These are phyloP conservation scores for Takifugu rubripes DNA, from an alignment of 2,797 vertebrate species.

Conservation along the genomic window DNA sequence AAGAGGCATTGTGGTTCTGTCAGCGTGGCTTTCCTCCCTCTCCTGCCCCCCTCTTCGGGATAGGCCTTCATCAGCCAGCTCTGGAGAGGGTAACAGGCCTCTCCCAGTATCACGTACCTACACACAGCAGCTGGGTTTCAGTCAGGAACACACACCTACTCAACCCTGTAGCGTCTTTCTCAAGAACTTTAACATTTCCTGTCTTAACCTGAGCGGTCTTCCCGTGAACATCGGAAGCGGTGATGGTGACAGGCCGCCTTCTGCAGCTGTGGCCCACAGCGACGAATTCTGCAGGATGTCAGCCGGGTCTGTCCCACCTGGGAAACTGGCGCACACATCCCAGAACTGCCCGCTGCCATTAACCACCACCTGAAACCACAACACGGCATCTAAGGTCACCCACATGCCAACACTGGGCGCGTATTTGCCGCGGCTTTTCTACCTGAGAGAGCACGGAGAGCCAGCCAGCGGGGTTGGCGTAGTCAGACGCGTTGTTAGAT, in stretches of 20 bases:
- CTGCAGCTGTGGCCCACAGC: slow-evolving; percentile 66
- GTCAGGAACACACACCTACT: background rate
- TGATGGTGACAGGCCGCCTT: slow-evolving; percentile 63
- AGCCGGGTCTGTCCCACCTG: slow-evolving; percentile 72
- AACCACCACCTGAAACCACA: slow-evolving; percentile 67
- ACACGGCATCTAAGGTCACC: background rate
- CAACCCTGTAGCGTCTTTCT: too few species aligned
- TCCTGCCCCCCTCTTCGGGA: slow-evolving; percentile 34
- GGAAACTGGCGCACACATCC: slow-evolving; percentile 80
- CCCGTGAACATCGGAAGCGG: slow-evolving; percentile 64
- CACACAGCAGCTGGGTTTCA: slow-evolving; percentile 15
- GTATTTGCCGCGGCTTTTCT: slow-evolving; percentile 5
- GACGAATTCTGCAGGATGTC: slow-evolving; percentile 71
- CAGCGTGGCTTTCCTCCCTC: background rate
- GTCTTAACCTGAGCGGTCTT: slow-evolving; percentile 57
- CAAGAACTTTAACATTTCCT: too few species aligned
- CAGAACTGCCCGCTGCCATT: slow-evolving; percentile 76
- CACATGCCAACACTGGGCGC: background rate
- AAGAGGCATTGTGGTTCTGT: slow-evolving; percentile 49
- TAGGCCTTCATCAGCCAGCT: slow-evolving; percentile 75
- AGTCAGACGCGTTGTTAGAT: slow-evolving; percentile 58
- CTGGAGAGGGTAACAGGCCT: slow-evolving; percentile 71
- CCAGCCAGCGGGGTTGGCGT: slow-evolving; percentile 74
- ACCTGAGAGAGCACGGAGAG: slow-evolving; percentile 75
- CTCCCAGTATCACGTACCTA: slow-evolving; percentile 74